Evolutionary conservation across 2,113 vertebrate species (phyloP).

Genomic region (Polyodon spathula): DNA sequence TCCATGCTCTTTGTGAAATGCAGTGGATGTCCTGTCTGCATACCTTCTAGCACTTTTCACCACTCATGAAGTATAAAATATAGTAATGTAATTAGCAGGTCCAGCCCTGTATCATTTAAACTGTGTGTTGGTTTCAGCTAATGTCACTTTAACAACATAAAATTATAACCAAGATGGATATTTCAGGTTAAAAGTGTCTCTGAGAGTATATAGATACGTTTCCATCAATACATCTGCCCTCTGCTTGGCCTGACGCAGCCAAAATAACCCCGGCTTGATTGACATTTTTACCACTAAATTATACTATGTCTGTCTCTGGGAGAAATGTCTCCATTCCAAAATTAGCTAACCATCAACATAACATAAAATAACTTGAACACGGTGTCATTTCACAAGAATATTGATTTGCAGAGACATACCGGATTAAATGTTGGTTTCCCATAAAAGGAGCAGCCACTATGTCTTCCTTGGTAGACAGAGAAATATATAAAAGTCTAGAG

Average conservation of each 20-base stretch:
- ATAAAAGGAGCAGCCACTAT: conserved; percentile 71
- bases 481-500: conserved; percentile 51
- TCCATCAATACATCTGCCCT: conserved; percentile 86
- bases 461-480: conserved; percentile 61
- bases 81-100: conserved; percentile 57
- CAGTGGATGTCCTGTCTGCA: no score
- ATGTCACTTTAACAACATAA: conserved; percentile 89
- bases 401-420: conserved; percentile 75
- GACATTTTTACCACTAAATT: conserved; percentile 85
- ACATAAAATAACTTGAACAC: conserved; percentile 77
- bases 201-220: conserved; percentile 80
- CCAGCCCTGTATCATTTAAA: conserved; percentile 58
- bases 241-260: conserved; percentile 65
- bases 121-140: conserved; percentile 63
- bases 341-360: conserved; percentile 86
- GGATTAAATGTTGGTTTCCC: conserved; percentile 78
- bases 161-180: conserved; percentile 86
- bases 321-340: conserved; percentile 81
- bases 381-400: conserved; percentile 82
- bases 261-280: conserved; percentile 68
- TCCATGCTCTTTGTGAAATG: no score
- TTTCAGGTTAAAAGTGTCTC: conserved; percentile 70
- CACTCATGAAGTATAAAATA: conserved; percentile 53
- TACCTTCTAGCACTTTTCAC: conserved; percentile 4
- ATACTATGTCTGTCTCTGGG: conserved; percentile 70